These are phyloP conservation scores for Todiramphus chloris DNA, from an alignment of 2,113 vertebrate genomes.

Conservation along the genomic window DNA sequence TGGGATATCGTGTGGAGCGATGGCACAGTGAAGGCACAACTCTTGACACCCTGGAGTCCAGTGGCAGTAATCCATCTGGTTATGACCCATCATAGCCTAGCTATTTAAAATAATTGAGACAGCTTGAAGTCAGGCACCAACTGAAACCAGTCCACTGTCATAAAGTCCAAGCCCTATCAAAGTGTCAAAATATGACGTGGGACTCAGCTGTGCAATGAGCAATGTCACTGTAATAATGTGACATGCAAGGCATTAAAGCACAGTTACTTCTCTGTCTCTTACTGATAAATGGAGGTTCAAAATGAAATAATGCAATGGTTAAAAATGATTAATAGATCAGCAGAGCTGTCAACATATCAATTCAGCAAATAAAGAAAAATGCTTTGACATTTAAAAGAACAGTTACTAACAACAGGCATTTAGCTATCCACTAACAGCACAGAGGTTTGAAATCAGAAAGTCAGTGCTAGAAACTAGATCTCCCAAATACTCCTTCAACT, in stretches of 20 bases:
- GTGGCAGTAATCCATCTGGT: neutral
- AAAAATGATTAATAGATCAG: slow-evolving; percentile 2
- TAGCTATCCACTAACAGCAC: neutral
- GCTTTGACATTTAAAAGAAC: slow-evolving; percentile 25
- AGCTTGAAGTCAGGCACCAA: neutral
- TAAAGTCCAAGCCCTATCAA: neutral
- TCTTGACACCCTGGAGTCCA: neutral
- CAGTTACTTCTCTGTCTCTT: neutral
- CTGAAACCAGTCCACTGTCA: neutral
- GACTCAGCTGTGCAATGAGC: neutral
- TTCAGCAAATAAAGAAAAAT: neutral
- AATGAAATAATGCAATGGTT: slow-evolving; percentile 19
- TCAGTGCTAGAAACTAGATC: neutral
- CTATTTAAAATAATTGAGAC: neutral
- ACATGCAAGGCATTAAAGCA: neutral
- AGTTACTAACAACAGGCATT: slow-evolving; percentile 22
- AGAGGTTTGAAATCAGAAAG: neutral
- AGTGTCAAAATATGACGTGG: neutral
- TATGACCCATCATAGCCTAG: neutral
- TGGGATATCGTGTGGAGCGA: rapidly evolving
- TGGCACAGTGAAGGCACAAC: neutral
- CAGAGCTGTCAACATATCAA: neutral
- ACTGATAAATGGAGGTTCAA: neutral
- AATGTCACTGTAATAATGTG: neutral
- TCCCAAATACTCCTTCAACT: neutral